Evolutionary conservation across 2,888 invertebrate species (phyloP).

Genomic region (Caenorhabditis sp.): DNA sequence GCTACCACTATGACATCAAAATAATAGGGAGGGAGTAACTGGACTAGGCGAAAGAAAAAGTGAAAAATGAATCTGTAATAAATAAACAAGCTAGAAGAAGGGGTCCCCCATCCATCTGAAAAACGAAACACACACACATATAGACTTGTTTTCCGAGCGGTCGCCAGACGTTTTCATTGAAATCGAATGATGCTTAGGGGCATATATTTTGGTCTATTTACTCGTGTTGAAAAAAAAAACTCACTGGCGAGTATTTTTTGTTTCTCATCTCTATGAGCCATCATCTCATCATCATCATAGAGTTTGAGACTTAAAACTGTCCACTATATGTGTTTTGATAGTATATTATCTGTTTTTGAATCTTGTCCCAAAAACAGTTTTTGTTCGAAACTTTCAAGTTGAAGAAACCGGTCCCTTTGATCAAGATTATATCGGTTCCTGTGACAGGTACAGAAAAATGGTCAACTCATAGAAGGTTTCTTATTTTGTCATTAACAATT

Average conservation of each 20-base stretch:
- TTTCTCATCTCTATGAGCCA: no score
- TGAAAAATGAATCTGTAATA: conserved; percentile 51
- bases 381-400: not conserved
- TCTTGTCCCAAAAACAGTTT: not conserved
- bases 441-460: no score
- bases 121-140: conserved; percentile 2
- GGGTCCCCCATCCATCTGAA: not conserved
- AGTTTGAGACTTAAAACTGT: no score
- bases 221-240: conserved; percentile 19
- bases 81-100: not conserved
- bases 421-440: no score
- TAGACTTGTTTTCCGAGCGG: conserved; percentile 40
- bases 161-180: conserved; percentile 33
- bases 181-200: conserved; percentile 47
- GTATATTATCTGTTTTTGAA: no score
- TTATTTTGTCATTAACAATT: no score
- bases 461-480: no score
- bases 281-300: no score
- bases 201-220: conserved; percentile 45
- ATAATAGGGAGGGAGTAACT: conserved; percentile 1
- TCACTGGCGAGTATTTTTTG: conserved; percentile 14
- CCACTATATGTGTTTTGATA: no score
- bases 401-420: no score
- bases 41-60: not conserved
- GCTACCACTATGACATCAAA: conserved; percentile 33